phyloP scores from a whole-genome alignment of 2,113 vertebrate genomes.

The Catharus fuscescens region DNA sequence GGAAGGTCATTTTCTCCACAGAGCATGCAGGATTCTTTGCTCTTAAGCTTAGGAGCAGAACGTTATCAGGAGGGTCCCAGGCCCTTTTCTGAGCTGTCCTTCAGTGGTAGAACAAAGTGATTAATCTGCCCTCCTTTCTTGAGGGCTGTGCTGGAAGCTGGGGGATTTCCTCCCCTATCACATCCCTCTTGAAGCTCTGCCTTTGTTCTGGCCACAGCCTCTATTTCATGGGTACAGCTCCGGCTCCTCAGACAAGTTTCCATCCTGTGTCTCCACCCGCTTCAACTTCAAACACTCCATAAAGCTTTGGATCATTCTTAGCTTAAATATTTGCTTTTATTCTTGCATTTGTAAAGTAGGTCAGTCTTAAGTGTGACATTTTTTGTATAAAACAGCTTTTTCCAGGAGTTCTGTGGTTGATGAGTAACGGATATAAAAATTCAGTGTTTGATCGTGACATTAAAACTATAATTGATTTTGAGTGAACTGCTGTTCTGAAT shows the following conservation, averaged over 20 bases:
- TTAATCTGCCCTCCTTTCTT: neutral
- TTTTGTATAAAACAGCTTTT: slow-evolving; percentile 17
- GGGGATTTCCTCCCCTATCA: neutral
- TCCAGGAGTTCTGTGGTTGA: slow-evolving; percentile 20
- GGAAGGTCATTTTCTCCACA: neutral
- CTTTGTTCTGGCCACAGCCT: slow-evolving; percentile 3
- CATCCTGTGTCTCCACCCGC: slow-evolving; percentile 8
- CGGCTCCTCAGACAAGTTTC: slow-evolving; percentile 29
- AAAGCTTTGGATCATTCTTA: slow-evolving; percentile 55
- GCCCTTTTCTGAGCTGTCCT: neutral
- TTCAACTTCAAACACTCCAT: slow-evolving; percentile 47
- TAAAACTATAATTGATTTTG: neutral
- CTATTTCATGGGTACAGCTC: neutral
- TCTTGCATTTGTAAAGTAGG: slow-evolving; percentile 41
- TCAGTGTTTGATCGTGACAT: neutral
- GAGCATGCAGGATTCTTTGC: neutral
- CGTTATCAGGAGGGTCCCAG: neutral
- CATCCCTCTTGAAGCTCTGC: neutral
- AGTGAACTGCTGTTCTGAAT: neutral
- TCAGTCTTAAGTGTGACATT: slow-evolving; percentile 41
- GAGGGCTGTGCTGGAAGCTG: neutral
- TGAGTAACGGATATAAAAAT: neutral
- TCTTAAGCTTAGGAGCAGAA: no score
- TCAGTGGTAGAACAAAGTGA: neutral
- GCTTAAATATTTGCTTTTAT: slow-evolving; percentile 46